Evolutionary conservation across 2,113 vertebrate genomes (phyloP), one percentile per base, ranked within the genome.

Genomic region (Hippocampus guttulatus): DNA sequence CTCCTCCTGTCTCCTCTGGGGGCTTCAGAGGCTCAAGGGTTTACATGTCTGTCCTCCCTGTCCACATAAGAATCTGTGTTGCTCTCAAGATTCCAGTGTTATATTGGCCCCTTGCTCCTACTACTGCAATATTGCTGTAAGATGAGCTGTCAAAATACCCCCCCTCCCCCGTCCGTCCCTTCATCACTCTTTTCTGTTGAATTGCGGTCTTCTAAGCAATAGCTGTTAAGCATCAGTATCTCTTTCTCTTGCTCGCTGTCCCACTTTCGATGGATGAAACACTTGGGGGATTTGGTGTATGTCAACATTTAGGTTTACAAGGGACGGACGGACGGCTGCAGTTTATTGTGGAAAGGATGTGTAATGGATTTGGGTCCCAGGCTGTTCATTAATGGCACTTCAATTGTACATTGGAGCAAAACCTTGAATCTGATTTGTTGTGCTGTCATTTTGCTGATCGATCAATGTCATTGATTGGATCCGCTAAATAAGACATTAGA

Each of bases 271-370:
- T n/a, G 21, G 52, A 54, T 11, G 52, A n/a, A n/a, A 47, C 40
- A 45, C 38, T n/a, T 9, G n/a, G 69, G 4, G 78, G 68, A 74
- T 75, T 55, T 76, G 49, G 69, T 74, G 70, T 70, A 40, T 85
- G 80, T 87, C 88, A 88, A 81, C 80, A 73, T 86, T 86, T 68
- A n/a, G 60, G 84, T 85, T 86, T 74, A 80, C 68, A 78, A 38
- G 69, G 54, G 71, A 49, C 79, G 68, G 71, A 49, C 79, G 68
- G 54, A 27, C 30, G 30, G 30, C 74, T 82, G 18, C 23, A 80
- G 68, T 67, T 63, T 78, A 85, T 78, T 79, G 71, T 87, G 87
- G 81, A 89, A 91, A 89, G 80, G 87, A 86, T 85, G 78, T 84
- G 74, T 69, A 57, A 33, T 9, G 51, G 49, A 15, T 49, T 20